These are phyloP conservation scores for Ricordea florida DNA, from an alignment of 92 coral and sea anemone species.

Conservation along the genomic window DNA sequence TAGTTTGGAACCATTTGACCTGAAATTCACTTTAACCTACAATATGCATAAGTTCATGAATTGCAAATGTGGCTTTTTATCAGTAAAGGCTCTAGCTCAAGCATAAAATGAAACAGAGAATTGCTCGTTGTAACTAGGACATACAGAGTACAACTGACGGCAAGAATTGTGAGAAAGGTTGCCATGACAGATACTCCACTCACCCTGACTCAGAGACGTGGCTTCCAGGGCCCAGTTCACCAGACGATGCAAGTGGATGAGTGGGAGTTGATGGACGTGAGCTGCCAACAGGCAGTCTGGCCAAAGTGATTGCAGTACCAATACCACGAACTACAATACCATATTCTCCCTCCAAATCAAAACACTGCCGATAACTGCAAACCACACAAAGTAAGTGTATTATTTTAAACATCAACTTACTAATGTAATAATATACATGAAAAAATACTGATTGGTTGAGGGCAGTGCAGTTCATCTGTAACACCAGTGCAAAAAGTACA, in stretches of 20 bases:
- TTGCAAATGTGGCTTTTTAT: too few relatives aligned
- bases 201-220: constrained; percentile 69
- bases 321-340: constrained; percentile 97
- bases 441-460: too few relatives aligned
- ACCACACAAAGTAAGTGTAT: neutral
- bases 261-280: constrained; percentile 83
- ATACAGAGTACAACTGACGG: too few relatives aligned
- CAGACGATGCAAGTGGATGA: constrained; percentile 75
- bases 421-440: neutral
- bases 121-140: too few relatives aligned
- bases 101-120: too few relatives aligned
- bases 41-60: too few relatives aligned
- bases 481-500: too few relatives aligned
- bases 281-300: constrained; percentile 37
- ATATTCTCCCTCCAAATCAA: constrained; percentile 97
- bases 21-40: too few relatives aligned
- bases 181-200: neutral
- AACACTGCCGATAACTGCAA: constrained; percentile 95
- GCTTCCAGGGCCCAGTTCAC: constrained; percentile 67
- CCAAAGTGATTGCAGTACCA: constrained; percentile 90
- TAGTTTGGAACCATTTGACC: too few relatives aligned
- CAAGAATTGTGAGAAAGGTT: neutral
- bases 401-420: neutral
- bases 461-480: too few relatives aligned
- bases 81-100: too few relatives aligned